Evolutionary conservation across 2,888 invertebrate species (phyloP).

Genomic region (Hymenopus coronatus): DNA sequence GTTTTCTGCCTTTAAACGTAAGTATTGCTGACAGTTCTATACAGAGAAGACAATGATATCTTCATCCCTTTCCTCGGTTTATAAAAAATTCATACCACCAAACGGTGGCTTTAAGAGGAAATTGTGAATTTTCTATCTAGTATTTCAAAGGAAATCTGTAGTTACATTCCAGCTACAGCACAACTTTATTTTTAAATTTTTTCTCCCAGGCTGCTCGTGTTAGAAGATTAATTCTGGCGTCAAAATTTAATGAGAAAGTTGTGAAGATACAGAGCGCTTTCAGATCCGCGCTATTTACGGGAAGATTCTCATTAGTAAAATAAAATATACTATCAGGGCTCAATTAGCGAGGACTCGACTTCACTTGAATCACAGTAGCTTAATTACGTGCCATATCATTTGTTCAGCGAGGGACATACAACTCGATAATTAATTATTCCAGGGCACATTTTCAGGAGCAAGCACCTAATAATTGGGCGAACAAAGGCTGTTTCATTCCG

Average conservation of each 20-base stretch:
- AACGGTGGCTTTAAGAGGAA: not conserved
- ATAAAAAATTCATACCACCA: not conserved
- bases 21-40: no score
- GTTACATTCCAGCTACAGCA: not conserved
- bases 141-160: not conserved
- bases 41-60: no score
- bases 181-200: not conserved
- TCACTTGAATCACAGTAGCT: not conserved
- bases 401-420: not conserved
- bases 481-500: no score
- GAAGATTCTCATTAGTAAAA: not conserved
- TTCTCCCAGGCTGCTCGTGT: not conserved
- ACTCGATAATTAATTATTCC: not conserved
- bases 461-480: not conserved
- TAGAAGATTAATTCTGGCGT: not conserved
- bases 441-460: not conserved
- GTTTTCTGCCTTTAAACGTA: no score
- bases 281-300: not conserved
- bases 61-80: not conserved
- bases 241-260: not conserved
- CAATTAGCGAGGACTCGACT: not conserved
- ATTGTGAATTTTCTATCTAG: not conserved
- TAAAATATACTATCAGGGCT: not conserved
- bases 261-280: not conserved
- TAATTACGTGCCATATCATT: not conserved